A percentile compares a stretch with the other conserved stretches of the same genome.
Evolutionary conservation across 2,888 invertebrate genomes (phyloP).

Genomic region (Cerastis leucographa): DNA sequence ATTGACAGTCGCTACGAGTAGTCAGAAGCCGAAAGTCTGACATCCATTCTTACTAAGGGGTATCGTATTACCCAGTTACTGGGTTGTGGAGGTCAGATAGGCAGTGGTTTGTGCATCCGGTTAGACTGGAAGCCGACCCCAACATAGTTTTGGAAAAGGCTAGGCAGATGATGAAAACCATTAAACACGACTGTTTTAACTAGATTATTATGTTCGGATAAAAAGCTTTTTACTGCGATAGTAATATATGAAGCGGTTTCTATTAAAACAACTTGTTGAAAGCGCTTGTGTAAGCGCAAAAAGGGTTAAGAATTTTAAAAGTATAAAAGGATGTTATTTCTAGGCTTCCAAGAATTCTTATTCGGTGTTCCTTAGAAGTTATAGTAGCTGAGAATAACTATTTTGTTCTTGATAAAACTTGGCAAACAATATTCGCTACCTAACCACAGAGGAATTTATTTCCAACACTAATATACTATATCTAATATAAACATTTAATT

Average conservation of each 20-base stretch:
- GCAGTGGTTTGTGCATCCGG: no score
- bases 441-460: conserved; percentile 37
- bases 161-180: no score
- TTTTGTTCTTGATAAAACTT: conserved; percentile 22
- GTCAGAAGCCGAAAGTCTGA: no score
- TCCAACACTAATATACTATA: no score
- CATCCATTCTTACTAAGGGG: no score
- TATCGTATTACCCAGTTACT: no score
- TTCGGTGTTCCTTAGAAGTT: neutral
- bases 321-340: conserved; percentile 20
- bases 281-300: neutral
- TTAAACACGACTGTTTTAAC: neutral
- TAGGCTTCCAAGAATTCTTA: neutral
- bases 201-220: conserved; percentile 8
- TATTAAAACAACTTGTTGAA: conserved; percentile 14
- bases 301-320: conserved; percentile 23
- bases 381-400: neutral
- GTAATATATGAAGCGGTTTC: conserved; percentile 9
- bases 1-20: no score
- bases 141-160: no score
- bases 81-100: no score
- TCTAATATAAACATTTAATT: conserved; percentile 49
- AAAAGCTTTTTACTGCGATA: neutral
- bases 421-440: conserved; percentile 5
- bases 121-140: no score